Evolutionary conservation across 2,888 invertebrate genomes (phyloP).

Genomic region (Laspeyria flexula): DNA sequence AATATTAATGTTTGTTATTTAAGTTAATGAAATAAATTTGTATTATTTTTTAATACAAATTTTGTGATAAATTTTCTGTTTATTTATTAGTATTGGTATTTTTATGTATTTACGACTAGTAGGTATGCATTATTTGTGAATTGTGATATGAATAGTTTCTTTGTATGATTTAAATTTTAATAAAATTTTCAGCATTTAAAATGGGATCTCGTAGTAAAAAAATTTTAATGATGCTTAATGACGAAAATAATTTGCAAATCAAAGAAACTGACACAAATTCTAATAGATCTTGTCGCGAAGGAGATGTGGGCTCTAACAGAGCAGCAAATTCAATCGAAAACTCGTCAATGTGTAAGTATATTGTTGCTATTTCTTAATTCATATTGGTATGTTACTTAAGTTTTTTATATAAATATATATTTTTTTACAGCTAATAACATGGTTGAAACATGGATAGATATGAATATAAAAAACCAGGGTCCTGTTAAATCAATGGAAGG

Average conservation of each 20-base stretch:
- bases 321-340: slow-evolving; percentile 3
- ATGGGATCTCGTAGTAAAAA: slow-evolving; percentile 19
- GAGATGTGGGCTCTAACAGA: slow-evolving; percentile 7
- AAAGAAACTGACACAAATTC: slow-evolving; percentile 14
- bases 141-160: slow-evolving; percentile 3
- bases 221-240: slow-evolving; percentile 20
- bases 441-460: slow-evolving; percentile 12
- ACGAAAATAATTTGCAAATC: slow-evolving; percentile 6
- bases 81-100: slow-evolving; percentile 13
- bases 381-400: slow-evolving; percentile 2
- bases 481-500: slow-evolving; percentile 7
- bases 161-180: slow-evolving; percentile 2
- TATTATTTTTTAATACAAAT: slow-evolving; percentile 4
- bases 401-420: slow-evolving; percentile 7
- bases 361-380: background rate
- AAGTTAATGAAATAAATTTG: slow-evolving; percentile 6
- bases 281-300: slow-evolving; percentile 12
- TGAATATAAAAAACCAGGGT: slow-evolving; percentile 8
- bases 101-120: slow-evolving; percentile 14
- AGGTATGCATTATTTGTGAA: slow-evolving; percentile 16
- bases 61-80: slow-evolving; percentile 13
- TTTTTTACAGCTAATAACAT: slow-evolving; percentile 9
- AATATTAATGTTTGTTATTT: slow-evolving; percentile 7
- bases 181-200: slow-evolving; percentile 14
- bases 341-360: slow-evolving; percentile 1